Percentiles rank a stretch among this genome's conserved stretches.
Evolutionary conservation across 2,888 invertebrate genomes (phyloP).

Genomic region (Xestobium rufovillosum): DNA sequence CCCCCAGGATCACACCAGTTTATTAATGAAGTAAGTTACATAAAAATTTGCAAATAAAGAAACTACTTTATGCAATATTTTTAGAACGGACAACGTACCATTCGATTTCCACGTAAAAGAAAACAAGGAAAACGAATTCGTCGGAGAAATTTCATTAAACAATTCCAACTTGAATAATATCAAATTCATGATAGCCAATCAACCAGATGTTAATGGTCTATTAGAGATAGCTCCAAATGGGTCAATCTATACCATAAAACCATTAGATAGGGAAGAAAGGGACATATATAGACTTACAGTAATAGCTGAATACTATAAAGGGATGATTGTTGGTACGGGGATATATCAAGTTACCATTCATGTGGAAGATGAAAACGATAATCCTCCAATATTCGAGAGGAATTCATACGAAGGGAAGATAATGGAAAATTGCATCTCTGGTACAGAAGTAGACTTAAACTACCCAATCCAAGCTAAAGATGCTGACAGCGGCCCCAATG

Average conservation of each 20-base stretch:
- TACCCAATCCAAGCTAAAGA: slow-evolving; percentile 64
- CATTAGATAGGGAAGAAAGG: slow-evolving; percentile 69
- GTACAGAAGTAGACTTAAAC: slow-evolving; percentile 63
- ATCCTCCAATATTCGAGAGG: slow-evolving; percentile 71
- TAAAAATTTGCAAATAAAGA: neutral
- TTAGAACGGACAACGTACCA: slow-evolving; percentile 58
- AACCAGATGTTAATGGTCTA: slow-evolving; percentile 71
- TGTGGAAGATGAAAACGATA: slow-evolving; percentile 83
- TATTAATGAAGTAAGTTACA: slow-evolving; percentile 55
- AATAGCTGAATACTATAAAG: slow-evolving; percentile 69
- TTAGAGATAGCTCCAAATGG: slow-evolving; percentile 74
- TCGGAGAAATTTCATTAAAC: slow-evolving; percentile 62
- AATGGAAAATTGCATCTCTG: slow-evolving; percentile 64
- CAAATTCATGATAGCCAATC: slow-evolving; percentile 72
- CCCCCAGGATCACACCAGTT: slow-evolving; percentile 62
- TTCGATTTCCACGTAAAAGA: slow-evolving; percentile 70
- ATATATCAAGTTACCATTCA: slow-evolving; percentile 73
- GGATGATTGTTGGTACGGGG: slow-evolving; percentile 57
- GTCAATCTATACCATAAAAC: slow-evolving; percentile 66
- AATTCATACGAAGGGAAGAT: slow-evolving; percentile 68
- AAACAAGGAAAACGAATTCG: slow-evolving; percentile 64
- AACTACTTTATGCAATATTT: slow-evolving; percentile 9
- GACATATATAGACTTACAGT: slow-evolving; percentile 69
- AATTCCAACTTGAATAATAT: slow-evolving; percentile 40
- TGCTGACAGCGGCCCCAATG: slow-evolving; percentile 61